Conservation (phyloP, 2,797 vertebrate genomes). For the Myotis findleyi region DNA sequence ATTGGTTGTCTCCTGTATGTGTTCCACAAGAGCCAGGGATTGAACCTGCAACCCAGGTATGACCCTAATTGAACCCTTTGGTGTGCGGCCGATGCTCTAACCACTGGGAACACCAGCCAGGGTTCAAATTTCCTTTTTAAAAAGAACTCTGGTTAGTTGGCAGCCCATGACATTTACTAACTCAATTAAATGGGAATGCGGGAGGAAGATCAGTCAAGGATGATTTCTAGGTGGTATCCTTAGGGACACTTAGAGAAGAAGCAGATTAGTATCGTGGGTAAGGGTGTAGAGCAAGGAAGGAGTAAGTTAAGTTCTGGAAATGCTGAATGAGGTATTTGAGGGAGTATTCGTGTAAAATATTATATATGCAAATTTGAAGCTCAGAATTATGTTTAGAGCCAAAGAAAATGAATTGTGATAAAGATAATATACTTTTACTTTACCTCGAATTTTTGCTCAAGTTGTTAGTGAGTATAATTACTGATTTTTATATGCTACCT, state of each 20-base stretch:
- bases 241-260: not conserved
- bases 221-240: not conserved
- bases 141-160: slow-evolving; percentile 27
- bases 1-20: no score
- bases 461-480: not conserved
- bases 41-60: no score
- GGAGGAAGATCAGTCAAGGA: not conserved
- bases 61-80: no score
- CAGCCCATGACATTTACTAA: slow-evolving; percentile 2
- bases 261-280: not conserved
- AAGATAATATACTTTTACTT: not conserved
- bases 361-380: not conserved
- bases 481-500: slow-evolving; percentile 20
- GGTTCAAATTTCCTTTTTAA: not conserved
- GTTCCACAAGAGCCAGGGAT: no score
- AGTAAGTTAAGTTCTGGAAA: not conserved
- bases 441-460: slow-evolving; percentile 14
- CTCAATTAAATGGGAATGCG: not conserved
- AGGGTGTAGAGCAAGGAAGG: not conserved
- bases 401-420: slow-evolving; percentile 37
- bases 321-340: slow-evolving; percentile 1
- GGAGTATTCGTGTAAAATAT: not conserved
- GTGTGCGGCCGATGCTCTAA: no score
- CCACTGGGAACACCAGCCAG: no score
- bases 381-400: slow-evolving; percentile 10